Base-by-base conservation (phyloP, 2,797 vertebrate species). In the Melanotaenia trifasciata region DNA sequence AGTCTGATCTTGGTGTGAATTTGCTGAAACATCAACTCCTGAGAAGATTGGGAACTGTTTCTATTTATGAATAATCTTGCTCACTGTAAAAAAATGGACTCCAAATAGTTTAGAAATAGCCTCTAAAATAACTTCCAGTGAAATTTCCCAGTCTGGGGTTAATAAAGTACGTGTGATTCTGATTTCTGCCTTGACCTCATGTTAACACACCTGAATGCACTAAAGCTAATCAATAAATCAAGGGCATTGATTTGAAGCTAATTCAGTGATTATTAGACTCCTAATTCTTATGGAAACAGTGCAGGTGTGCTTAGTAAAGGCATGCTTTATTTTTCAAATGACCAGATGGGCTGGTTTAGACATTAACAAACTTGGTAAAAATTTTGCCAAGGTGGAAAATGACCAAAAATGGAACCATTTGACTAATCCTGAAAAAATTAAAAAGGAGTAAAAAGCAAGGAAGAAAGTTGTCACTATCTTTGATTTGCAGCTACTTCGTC, bases 401-500 rank as follows among this genome's bases (percentile, higher is more conserved):
- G 33, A 58, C 67, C 38, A 14, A 38, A 54, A 60, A 36, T 64
- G 20, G 53, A 77, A 40, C 28, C 20, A 7, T 20, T 59, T 36
- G 50, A 43, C 14, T 1, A 67, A 45, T 2, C 22, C 36, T 43
- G 30, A 20, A 10, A 14, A n/a, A 45, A 58, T 4, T 4, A 72
- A 65, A 70, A n/a, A 16, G 4, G 68, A 1, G 58, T 60, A 47
- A 2, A 78, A n/a, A 59, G 22, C 22, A 50, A 50, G 47, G 47
- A 3, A 51, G 47, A 47, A 66, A 56, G 18, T 11, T 54, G 5
- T 57, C 18, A 30, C 22, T 63, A 32, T 8, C 13, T 45, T 78
- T 64, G 38, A 54, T 57, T 51, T 78, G 20, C 51, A 24, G 30
- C n/a, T 33, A 22, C 63, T 68, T 78, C 16, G 63, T 35, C 54